Base-by-base conservation (phyloP, 2,888 invertebrate genomes). In the Drepanosiphum platanoidis region DNA sequence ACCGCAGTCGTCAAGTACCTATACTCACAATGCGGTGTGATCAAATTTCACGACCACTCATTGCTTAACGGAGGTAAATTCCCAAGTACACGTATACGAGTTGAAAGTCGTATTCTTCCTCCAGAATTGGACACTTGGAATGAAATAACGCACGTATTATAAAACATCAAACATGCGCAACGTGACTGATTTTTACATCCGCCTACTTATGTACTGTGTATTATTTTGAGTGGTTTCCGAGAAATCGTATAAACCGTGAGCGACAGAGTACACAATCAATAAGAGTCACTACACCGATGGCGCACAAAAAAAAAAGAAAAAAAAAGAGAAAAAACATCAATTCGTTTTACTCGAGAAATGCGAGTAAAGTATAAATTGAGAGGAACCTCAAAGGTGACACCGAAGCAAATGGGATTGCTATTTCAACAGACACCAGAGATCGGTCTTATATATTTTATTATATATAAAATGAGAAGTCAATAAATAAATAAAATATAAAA, bases 251-350 rank as follows among this genome's bases (percentile, higher is more conserved):
- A 68, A 80, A 27, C 18, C 9, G 68, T 34, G n/a, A 27, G 34
- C 46, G 32, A 68, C 18, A 66, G 18, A 80, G 34, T 46, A 9
- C 8, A 80, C 46, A 66, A 80, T 80, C 68, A 80, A 80, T 80
- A 80, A n/a, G 39, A 68, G 66, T 79, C 32, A 13, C 32, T 79
- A 46, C n/a, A n/a, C 64, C 46, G 30, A 66, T 68, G 9, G 32
- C n/a, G n/a, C 46, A 66, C 42, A 27, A 78, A 72, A 9, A 7
- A 39, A 66, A 64, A 66, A 34, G 34, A 39, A 58, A 68, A 66
- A 66, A 27, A 78, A 72, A 9, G 4, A 39, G 42, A 64, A 66
- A 34, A 58, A 39, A 58, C 18, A 7, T 36, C 36, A 36, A 30
- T 18, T 61, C 36, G 36, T 61, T 15, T 36, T 75, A 58, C 15